Evolutionary conservation across 2,113 vertebrate species (phyloP), one percentile per base, ranked within the genome.

Genomic region (Phrynosoma blainvillii): DNA sequence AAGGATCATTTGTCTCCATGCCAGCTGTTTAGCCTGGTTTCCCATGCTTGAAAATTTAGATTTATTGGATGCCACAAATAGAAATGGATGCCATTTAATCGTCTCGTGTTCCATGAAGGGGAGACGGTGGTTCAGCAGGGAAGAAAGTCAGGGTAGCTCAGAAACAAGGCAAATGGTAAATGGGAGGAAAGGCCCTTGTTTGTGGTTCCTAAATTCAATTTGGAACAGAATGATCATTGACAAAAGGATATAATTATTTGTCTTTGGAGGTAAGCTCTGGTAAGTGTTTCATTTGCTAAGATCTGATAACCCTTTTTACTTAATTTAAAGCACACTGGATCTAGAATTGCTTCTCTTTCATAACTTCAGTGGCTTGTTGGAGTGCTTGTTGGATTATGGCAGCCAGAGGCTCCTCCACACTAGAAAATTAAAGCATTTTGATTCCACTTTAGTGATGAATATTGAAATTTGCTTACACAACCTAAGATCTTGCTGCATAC

Each of bases 1-100:
- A 93, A 85, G 89, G 95, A 96, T 96, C 95, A 96, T 97, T 96
- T 96, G 95, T 97, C 96, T 96, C 95, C 71, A 52, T 91, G 95
- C 96, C 95, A 93, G 87, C 94, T 93, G 91, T 94, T 96, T 95
- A 95, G 87, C 90, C 56, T 79, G 74, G 89, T 91, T 96, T 96
- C 93, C 96, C 93, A 93, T 89, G 95, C 94, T 95, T 93, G 96
- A 96, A 97, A 96, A 97, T 96, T 95, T 95, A 97, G 96, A 97
- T 97, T 96, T 96, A 97, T 96, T 95, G 93, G 89, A 89, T 93
- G 93, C 94, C 96, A 96, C 84, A 95, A 95, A 91, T 90, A 89
- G 89, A 86, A 94, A 93, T 86, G 90, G 92, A 93, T 91, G 91
- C 84, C 89, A 82, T 96, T 96, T 95, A 96, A 95, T 91, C 90